These are phyloP conservation scores for Macroteleia sp. DNA, from an alignment of 2,888 invertebrate species.

Conservation along the genomic window DNA sequence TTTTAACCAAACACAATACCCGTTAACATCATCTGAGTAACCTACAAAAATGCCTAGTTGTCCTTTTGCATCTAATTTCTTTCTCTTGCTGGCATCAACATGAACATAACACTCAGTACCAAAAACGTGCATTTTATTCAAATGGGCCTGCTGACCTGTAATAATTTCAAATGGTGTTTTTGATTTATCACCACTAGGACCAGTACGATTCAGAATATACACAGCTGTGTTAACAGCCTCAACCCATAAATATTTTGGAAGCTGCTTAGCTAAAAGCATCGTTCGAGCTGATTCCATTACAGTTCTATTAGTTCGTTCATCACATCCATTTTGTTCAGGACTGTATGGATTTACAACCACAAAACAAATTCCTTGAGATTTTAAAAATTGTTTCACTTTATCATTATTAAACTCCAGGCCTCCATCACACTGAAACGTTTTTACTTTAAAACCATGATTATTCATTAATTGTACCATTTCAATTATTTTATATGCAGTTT, in stretches of 20 bases:
- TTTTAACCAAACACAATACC: constrained; percentile 28
- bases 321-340: constrained; percentile 72
- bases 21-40: constrained; percentile 17
- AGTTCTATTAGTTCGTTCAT: constrained; percentile 40
- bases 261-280: constrained; percentile 31
- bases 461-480: no score
- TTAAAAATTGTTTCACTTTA: constrained; percentile 15
- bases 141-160: neutral
- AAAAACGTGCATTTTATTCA: constrained; percentile 43
- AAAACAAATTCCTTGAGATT: constrained; percentile 3
- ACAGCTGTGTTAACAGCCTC: constrained; percentile 65
- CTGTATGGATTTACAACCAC: constrained; percentile 28
- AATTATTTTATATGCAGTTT: no score
- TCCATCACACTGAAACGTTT: constrained; percentile 31
- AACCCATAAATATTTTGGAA: constrained; percentile 59
- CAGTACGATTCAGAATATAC: constrained; percentile 69
- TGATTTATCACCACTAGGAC: constrained; percentile 67
- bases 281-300: constrained; percentile 32
- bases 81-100: neutral
- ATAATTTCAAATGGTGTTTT: no score
- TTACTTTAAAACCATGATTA: constrained; percentile 37
- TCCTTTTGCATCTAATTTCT: constrained; percentile 9
- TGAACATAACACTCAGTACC: constrained; percentile 23
- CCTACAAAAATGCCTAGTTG: constrained; percentile 35
- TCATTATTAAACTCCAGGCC: constrained; percentile 34